Evolutionary conservation across 1,140 invertebrate species (phyloP), one percentile per base, ranked within the genome.

Genomic region (Araneus ventricosus): DNA sequence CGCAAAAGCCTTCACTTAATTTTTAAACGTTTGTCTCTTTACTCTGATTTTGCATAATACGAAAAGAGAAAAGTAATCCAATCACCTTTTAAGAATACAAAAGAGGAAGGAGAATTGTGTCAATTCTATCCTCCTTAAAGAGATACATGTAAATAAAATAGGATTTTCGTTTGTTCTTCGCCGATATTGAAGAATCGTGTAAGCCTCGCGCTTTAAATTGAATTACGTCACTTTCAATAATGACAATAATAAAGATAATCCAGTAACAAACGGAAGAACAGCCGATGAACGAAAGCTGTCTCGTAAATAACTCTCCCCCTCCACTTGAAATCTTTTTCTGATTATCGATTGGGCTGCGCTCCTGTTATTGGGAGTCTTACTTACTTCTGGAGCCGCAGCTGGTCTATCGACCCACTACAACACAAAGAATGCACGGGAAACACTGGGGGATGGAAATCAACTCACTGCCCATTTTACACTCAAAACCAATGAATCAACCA

Each of bases 301-400:
- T 79, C 88, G 88, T 79, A 89, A 89, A 57, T 89, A 89, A 79
- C 63, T 52, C 67, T 27, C 27, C 34, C 59, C n/a, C 27, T 39
- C 22, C 37, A 70, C 84, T 88, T 88, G n/a, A 89, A 89, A 89
- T 89, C 41, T 79, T 89, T 80, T 89, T 79, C 88, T 89, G 88
- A 79, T 89, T 79, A 89, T 89, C 88, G 88, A 89, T 89, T 89
- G 88, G 27, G 30, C 14, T 27, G 30, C n/a, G 39, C 41, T 89
- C 63, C 39, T 75, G 67, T 89, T 89, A 89, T 89, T 89, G 39
- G 87, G 75, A 45, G 88, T 89, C 39, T 79, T 89, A 89, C 67
- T 88, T 57, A 89, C 87, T 34, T 39, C 8, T 45, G 39, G 63
- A 89, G 37, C 63, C 88, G 70, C 88, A 89, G 88, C 88, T 89